These are phyloP conservation scores for Zaprionus taronus DNA, from an alignment of 1,140 invertebrate genomes.

Conservation along the genomic window DNA sequence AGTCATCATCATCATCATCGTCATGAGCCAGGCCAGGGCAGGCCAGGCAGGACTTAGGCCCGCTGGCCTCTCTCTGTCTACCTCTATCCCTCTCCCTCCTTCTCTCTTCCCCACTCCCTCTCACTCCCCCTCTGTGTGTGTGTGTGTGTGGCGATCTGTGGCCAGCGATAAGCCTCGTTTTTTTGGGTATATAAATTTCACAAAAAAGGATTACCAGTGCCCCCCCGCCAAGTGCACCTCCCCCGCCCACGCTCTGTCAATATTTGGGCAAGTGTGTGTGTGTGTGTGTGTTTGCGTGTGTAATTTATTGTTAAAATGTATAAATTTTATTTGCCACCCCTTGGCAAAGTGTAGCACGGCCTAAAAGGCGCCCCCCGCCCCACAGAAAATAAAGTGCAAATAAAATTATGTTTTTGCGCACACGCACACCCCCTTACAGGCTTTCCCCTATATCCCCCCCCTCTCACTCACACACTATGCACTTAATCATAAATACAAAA, in stretches of 20 bases:
- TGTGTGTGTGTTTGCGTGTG: slow-evolving; percentile 4
- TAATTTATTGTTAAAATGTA: slow-evolving; percentile 75
- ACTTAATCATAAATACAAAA: slow-evolving; percentile 58
- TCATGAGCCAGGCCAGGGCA: slow-evolving; percentile 16
- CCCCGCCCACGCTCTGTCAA: slow-evolving; percentile 38
- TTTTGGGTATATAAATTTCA: slow-evolving; percentile 66
- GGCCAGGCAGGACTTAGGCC: slow-evolving; percentile 49
- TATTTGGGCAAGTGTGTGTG: slow-evolving; percentile 59
- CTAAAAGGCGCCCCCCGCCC: neutral
- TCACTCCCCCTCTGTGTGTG: slow-evolving; percentile 12
- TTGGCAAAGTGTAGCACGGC: neutral
- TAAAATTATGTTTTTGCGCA: slow-evolving; percentile 40
- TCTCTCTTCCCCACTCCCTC: neutral
- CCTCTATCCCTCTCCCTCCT: too few species aligned
- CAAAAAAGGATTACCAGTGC: slow-evolving; percentile 72
- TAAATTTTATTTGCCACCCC: slow-evolving; percentile 55
- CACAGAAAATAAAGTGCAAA: slow-evolving; percentile 30
- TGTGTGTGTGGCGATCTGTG: slow-evolving; percentile 61
- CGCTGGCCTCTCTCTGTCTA: slow-evolving; percentile 16
- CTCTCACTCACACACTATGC: slow-evolving; percentile 20
- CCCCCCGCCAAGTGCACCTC: slow-evolving; percentile 23
- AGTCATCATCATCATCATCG: slow-evolving; percentile 69
- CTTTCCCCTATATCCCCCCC: slow-evolving; percentile 1
- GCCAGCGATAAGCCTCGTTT: slow-evolving; percentile 54
- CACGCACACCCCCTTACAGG: slow-evolving; percentile 9